These are phyloP conservation scores for Lagopus muta DNA, from an alignment of 2,113 vertebrate genomes.

Conservation along the genomic window DNA sequence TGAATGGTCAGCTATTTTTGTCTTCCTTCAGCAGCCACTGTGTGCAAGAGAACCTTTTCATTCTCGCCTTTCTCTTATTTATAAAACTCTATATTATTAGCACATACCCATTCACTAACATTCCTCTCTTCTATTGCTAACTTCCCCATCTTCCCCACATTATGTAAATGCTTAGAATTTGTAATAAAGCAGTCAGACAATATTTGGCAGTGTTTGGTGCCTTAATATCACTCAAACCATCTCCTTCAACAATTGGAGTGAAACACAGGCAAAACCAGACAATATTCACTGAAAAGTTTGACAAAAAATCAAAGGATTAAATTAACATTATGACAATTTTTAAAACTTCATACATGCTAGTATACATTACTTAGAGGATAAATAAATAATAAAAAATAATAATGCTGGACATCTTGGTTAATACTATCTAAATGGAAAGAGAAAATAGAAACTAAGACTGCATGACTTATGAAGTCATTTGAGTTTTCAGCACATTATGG, in stretches of 20 bases:
- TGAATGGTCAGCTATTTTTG: neutral
- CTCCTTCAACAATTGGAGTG: too few relatives aligned
- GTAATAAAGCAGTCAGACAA: too few relatives aligned
- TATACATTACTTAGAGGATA: accelerated
- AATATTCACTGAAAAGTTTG: neutral
- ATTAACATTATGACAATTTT: neutral
- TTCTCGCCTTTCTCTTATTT: neutral
- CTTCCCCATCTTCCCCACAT: too few relatives aligned
- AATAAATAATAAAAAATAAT: neutral
- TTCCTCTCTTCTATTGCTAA: too few relatives aligned
- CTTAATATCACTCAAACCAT: too few relatives aligned
- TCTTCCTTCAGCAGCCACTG: neutral
- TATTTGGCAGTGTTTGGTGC: too few relatives aligned
- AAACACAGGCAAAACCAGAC: neutral
- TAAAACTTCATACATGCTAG: neutral
- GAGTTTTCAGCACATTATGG: neutral
- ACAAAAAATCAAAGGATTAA: neutral
- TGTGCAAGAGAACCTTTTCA: neutral
- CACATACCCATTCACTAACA: neutral
- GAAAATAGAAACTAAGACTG: neutral
- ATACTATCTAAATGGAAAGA: neutral
- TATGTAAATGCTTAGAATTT: too few relatives aligned
- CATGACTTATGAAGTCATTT: neutral
- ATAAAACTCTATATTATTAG: neutral
- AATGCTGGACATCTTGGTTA: neutral